Percentiles rank a stretch among this genome's conserved stretches.
phyloP scores from a whole-genome alignment of 2,888 invertebrate genomes.

The Lathronympha strigana region DNA sequence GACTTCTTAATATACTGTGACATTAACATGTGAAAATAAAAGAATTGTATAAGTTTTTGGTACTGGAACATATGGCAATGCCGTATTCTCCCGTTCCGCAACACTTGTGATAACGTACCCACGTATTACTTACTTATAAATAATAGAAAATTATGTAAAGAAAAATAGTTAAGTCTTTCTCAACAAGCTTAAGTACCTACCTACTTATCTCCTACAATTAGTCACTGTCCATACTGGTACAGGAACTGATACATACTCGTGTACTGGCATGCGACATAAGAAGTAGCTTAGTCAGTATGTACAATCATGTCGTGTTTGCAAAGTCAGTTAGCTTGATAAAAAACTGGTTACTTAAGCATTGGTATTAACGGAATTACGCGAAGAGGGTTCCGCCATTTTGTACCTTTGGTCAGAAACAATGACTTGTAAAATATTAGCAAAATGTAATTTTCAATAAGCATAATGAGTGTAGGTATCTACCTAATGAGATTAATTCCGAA shows the following conservation, averaged over 20 bases:
- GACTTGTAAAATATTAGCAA: neutral
- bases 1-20: slow-evolving; percentile 27
- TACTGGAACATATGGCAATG: slow-evolving; percentile 2
- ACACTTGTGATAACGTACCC: neutral
- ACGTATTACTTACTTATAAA: neutral
- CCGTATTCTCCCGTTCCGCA: neutral
- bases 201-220: slow-evolving; percentile 20
- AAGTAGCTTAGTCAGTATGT: slow-evolving; percentile 38
- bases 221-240: slow-evolving; percentile 33
- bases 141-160: neutral
- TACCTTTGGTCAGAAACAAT: neutral
- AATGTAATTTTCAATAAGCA: no score
- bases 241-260: slow-evolving; percentile 38
- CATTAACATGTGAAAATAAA: slow-evolving; percentile 26
- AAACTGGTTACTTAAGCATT: slow-evolving; percentile 33
- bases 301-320: slow-evolving; percentile 33
- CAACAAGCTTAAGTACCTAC: neutral
- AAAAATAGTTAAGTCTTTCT: slow-evolving; percentile 7
- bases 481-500: no score
- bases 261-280: slow-evolving; percentile 36
- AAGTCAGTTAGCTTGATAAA: slow-evolving; percentile 36
- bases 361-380: slow-evolving; percentile 9
- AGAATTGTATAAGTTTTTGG: slow-evolving; percentile 6
- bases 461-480: no score
- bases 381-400: slow-evolving; percentile 11